phyloP scores from a whole-genome alignment of 2,797 vertebrate genomes.

The Vultur gryphus region DNA sequence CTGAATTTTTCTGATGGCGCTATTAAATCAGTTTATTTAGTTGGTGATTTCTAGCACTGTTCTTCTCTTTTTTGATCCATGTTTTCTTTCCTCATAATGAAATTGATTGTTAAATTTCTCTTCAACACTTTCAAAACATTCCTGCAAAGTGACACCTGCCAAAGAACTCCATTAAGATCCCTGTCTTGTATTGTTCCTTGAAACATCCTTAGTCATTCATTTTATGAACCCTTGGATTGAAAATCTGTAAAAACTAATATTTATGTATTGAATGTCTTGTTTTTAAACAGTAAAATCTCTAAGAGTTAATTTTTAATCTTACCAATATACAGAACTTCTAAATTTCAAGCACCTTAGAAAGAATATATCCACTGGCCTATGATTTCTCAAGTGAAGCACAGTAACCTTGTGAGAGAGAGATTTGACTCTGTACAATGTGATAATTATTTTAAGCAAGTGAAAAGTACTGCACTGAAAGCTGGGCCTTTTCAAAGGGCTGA shows the following conservation, averaged over 20 bases:
- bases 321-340: background rate
- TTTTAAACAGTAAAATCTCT: background rate
- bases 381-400: background rate
- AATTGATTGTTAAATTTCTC: background rate
- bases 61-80: background rate
- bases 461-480: rapidly evolving
- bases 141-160: background rate
- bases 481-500: background rate
- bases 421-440: background rate
- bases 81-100: background rate
- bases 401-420: background rate
- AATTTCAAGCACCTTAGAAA: background rate
- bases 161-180: background rate
- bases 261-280: background rate
- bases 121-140: background rate
- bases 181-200: background rate
- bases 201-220: background rate
- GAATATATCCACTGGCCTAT: background rate
- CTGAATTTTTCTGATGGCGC: background rate
- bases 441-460: background rate
- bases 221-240: background rate
- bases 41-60: background rate
- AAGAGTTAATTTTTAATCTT: background rate
- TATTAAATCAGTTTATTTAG: background rate
- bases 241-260: background rate